Conservation (phyloP, 2,888 invertebrate species). For the Cyclophora punctaria region DNA sequence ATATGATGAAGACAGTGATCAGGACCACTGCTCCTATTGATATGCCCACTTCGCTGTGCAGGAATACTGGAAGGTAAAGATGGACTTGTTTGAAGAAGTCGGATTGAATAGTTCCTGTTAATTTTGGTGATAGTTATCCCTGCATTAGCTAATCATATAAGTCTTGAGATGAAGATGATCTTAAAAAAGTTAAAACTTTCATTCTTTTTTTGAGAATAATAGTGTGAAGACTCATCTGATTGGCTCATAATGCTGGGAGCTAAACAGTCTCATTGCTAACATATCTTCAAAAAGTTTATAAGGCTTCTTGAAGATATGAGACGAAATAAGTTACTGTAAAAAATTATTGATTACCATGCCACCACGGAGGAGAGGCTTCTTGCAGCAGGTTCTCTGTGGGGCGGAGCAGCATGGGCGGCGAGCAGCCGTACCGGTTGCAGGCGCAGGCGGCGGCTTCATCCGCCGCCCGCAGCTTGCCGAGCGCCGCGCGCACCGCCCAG, state of each 20-base stretch:
- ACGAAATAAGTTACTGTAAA: too few species aligned
- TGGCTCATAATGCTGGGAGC: too few species aligned
- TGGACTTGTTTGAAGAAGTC: not conserved
- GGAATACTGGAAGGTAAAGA: constrained; percentile 37
- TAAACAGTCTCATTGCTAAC: too few species aligned
- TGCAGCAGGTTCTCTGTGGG: constrained; percentile 53
- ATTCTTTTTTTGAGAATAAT: not conserved
- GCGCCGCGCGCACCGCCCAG: constrained; percentile 41
- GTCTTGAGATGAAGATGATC: too few species aligned
- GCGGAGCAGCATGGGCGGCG: constrained; percentile 46
- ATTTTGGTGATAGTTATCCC: too few species aligned
- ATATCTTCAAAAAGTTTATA: too few species aligned
- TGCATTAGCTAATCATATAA: too few species aligned
- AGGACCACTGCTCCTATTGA: constrained; percentile 55
- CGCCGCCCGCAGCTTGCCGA: constrained; percentile 44
- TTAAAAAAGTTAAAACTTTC: too few species aligned
- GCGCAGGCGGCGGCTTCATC: constrained; percentile 64
- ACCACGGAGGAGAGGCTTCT: constrained; percentile 58
- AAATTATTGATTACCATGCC: constrained; percentile 39
- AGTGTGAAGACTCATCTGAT: too few species aligned
- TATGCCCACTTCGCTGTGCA: constrained; percentile 61
- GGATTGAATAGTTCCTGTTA: too few species aligned
- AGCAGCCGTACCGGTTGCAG: constrained; percentile 65
- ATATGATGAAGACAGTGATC: constrained; percentile 49
- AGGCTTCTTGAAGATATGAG: too few species aligned